These are phyloP conservation scores for Meles meles DNA, from an alignment of 2,113 vertebrate genomes.

Conservation along the genomic window DNA sequence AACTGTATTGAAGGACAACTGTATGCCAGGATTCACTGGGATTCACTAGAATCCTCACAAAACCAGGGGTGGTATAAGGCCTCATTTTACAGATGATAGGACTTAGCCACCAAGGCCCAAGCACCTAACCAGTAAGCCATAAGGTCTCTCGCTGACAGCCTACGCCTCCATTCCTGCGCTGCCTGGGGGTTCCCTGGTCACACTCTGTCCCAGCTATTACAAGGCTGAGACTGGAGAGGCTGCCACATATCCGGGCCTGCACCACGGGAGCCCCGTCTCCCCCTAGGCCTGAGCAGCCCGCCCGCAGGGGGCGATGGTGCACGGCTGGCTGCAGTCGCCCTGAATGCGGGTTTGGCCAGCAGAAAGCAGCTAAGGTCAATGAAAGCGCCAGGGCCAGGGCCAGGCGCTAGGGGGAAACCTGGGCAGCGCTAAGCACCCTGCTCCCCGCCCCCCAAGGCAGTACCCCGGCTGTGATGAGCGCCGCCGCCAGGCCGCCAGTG, in stretches of 20 bases:
- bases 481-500: not conserved
- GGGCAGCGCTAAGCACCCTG: not conserved
- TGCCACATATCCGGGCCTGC: not conserved
- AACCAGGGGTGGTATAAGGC: not conserved
- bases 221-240: not conserved
- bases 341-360: not conserved
- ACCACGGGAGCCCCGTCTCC: not conserved
- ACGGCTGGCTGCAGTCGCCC: not conserved
- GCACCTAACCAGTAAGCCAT: not conserved
- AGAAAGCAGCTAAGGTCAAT: not conserved
- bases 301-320: not conserved
- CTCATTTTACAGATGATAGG: not conserved
- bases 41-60: not conserved
- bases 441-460: not conserved
- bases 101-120: not conserved
- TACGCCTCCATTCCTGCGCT: fast-evolving
- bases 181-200: not conserved
- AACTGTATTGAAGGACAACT: not conserved
- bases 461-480: constrained; percentile 3
- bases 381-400: not conserved
- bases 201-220: not conserved
- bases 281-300: not conserved
- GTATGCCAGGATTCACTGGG: too few species aligned
- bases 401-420: not conserved
- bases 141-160: not conserved